Conservation (phyloP, 2,797 vertebrate genomes). For the Cryptoblepharus egeriae region DNA sequence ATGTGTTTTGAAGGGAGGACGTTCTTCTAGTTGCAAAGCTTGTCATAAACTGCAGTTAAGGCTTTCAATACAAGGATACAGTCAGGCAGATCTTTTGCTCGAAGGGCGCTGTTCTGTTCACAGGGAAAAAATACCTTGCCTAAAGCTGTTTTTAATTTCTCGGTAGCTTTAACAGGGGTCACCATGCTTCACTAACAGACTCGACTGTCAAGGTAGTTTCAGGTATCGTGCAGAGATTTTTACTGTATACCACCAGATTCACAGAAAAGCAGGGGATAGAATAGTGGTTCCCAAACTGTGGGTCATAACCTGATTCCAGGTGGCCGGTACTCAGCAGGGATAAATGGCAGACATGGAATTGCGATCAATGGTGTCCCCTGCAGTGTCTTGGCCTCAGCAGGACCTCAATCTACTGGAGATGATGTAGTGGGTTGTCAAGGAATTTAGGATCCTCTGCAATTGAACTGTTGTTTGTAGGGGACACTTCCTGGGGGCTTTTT, state of each 20-base stretch:
- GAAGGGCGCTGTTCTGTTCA: not conserved
- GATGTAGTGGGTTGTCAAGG: too few relatives aligned
- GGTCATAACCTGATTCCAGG: too few relatives aligned
- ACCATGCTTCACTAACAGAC: conserved; percentile 11
- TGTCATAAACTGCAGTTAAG: too few relatives aligned
- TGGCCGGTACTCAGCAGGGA: too few relatives aligned
- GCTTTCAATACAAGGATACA: not conserved
- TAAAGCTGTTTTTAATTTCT: not conserved
- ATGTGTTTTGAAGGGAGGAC: not conserved
- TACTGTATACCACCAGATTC: accelerated
- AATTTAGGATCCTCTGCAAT: too few relatives aligned
- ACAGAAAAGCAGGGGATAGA: not conserved
- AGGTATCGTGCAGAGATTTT: not conserved
- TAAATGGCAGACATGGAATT: too few relatives aligned
- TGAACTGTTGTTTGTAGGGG: not conserved
- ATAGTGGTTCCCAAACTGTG: too few relatives aligned
- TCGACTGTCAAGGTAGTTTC: conserved; percentile 3
- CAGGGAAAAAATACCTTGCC: not conserved
- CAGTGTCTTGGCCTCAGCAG: too few relatives aligned
- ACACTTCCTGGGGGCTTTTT: too few relatives aligned
- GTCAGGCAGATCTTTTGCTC: not conserved
- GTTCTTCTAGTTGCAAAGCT: not conserved
- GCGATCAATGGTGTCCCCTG: too few relatives aligned
- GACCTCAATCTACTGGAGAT: too few relatives aligned
- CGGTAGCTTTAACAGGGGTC: not conserved